Conservation (phyloP, 2,797 vertebrate species). For the Gymnodraco acuticeps region DNA sequence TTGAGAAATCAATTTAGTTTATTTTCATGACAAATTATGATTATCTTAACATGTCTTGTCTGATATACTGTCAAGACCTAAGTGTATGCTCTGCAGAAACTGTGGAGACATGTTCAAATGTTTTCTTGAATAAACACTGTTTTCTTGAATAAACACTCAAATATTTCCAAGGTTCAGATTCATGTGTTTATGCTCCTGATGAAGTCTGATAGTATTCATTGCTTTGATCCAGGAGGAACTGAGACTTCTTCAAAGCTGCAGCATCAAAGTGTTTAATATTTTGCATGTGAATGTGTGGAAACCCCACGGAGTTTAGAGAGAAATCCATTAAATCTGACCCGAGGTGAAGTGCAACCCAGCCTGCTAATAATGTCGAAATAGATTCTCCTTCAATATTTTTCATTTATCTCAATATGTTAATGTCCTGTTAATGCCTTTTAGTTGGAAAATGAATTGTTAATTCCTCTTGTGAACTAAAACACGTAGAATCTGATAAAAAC, state of each 20-base stretch:
- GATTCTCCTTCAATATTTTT: background rate
- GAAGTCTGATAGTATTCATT: background rate
- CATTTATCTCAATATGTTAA: background rate
- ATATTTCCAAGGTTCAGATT: background rate
- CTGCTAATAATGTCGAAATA: background rate
- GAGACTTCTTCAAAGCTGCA: constrained; percentile 22
- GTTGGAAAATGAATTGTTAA: too few species aligned
- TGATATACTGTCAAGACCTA: background rate
- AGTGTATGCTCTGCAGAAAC: background rate
- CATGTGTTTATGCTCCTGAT: background rate
- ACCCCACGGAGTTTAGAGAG: background rate
- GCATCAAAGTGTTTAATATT: constrained; percentile 10
- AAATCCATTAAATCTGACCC: constrained; percentile 37
- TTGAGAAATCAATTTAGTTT: too few species aligned
- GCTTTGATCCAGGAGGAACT: constrained; percentile 1
- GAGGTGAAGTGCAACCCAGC: constrained; percentile 6
- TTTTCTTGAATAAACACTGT: too few species aligned
- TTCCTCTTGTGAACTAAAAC: too few species aligned
- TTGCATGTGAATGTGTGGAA: background rate
- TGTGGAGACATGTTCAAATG: too few species aligned
- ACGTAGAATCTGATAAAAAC: too few species aligned
- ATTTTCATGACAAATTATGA: background rate
- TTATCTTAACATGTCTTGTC: background rate
- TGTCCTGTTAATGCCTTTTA: too few species aligned
- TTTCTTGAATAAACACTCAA: too few species aligned